Percentiles rank a stretch among this genome's conserved stretches.
Conservation (phyloP, 2,113 vertebrate species). For the Mesitornis unicolor region DNA sequence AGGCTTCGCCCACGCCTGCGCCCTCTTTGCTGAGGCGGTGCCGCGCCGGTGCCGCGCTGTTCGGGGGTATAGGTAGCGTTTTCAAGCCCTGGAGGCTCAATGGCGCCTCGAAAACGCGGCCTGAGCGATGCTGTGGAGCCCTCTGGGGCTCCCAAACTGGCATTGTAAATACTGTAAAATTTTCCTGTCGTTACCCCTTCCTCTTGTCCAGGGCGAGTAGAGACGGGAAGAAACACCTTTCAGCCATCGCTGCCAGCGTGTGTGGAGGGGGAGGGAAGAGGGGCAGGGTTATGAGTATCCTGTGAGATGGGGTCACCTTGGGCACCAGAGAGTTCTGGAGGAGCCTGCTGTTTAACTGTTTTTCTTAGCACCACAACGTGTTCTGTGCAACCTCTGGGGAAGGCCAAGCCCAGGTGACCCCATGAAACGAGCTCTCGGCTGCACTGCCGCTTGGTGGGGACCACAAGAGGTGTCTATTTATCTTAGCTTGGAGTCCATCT, state of each 20-base stretch:
- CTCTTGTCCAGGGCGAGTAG: background rate
- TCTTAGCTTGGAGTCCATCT: background rate
- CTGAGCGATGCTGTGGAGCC: background rate
- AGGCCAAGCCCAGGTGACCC: background rate
- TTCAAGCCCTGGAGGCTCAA: accelerated
- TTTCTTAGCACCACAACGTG: background rate
- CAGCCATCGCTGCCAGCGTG: accelerated
- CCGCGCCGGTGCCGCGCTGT: background rate
- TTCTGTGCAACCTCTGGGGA: background rate
- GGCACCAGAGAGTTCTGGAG: background rate
- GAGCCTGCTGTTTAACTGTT: background rate
- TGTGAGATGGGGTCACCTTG: background rate
- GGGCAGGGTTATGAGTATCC: background rate
- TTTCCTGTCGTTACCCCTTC: background rate
- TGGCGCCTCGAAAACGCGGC: accelerated
- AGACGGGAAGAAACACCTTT: too few species aligned
- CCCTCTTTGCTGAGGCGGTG: background rate
- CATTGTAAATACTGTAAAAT: too few species aligned
- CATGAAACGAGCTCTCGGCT: background rate
- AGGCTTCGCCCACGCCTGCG: background rate
- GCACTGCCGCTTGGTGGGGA: background rate
- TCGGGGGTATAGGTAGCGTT: too few species aligned
- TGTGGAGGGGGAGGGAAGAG: too few species aligned
- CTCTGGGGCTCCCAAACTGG: background rate
- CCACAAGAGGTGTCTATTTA: accelerated